Evolutionary conservation across 2,888 invertebrate genomes (phyloP).

Genomic region (Eristalinus sepulchralis): DNA sequence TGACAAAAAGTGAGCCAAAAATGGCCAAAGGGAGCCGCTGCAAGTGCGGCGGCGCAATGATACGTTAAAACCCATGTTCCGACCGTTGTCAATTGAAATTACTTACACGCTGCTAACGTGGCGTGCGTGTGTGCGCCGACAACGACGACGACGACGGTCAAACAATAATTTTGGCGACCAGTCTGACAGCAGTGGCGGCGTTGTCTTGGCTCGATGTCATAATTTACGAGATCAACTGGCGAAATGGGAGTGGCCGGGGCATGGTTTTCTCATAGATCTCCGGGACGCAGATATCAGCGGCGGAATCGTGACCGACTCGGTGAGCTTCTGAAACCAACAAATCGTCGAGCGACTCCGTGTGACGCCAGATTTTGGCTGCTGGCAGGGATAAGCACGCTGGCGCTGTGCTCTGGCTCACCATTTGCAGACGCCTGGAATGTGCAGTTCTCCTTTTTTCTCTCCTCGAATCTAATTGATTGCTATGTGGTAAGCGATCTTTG

Average conservation of each 20-base stretch:
- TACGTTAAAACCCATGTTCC: constrained; percentile 57
- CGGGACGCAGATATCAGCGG: neutral
- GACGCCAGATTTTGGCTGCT: constrained; percentile 56
- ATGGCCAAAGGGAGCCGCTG: constrained; percentile 39
- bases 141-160: too few species aligned
- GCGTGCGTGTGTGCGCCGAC: constrained; percentile 1
- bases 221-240: constrained; percentile 47
- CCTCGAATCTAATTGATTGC: constrained; percentile 50
- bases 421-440: constrained; percentile 49
- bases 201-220: constrained; percentile 56
- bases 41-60: constrained; percentile 16
- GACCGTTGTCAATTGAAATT: constrained; percentile 68
- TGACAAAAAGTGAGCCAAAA: constrained; percentile 24
- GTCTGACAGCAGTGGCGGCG: constrained; percentile 2
- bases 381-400: constrained; percentile 26
- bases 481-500: constrained; percentile 39
- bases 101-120: constrained; percentile 64
- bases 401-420: constrained; percentile 15
- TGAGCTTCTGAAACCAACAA: neutral
- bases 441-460: constrained; percentile 25
- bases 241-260: constrained; percentile 51
- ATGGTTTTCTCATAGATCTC: constrained; percentile 52
- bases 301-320: constrained; percentile 4
- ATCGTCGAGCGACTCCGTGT: neutral
- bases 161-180: constrained; percentile 41